These are phyloP conservation scores for Lycodopsis pacificus DNA, from an alignment of 2,797 vertebrate genomes.

Conservation along the genomic window DNA sequence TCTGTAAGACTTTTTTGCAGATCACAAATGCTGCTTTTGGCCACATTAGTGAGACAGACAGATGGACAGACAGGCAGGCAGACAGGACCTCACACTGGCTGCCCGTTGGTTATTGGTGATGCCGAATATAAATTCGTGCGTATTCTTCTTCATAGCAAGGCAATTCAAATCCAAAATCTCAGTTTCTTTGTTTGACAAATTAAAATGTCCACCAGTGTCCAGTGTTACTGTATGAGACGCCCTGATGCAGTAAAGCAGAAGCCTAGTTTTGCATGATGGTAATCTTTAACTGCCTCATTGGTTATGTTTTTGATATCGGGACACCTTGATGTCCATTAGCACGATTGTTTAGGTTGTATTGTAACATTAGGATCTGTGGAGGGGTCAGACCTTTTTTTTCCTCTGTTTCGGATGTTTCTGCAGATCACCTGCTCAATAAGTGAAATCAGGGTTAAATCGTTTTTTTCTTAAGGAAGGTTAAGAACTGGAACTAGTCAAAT, in stretches of 20 bases:
- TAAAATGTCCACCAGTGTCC: not conserved
- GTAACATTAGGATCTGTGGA: no score
- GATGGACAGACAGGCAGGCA: constrained; percentile 62
- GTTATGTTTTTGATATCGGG: not conserved
- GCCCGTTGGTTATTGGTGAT: constrained; percentile 41
- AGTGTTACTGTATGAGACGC: not conserved
- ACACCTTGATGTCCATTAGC: not conserved
- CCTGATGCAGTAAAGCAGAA: not conserved
- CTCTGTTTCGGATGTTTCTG: not conserved
- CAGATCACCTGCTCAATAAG: not conserved
- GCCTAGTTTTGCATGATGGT: not conserved
- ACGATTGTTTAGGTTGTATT: no score
- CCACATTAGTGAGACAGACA: constrained; percentile 70
- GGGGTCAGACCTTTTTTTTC: no score
- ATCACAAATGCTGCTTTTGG: constrained; percentile 75
- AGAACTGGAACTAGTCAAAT: not conserved
- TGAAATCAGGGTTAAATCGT: not conserved
- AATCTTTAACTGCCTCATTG: not conserved
- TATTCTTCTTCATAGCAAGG: not conserved
- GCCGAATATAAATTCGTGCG: constrained; percentile 5
- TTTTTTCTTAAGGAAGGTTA: no score
- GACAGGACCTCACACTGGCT: constrained; percentile 48
- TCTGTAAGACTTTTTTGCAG: constrained; percentile 55
- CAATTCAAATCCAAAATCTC: not conserved
- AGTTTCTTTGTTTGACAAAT: constrained; percentile 4